Base-by-base conservation (phyloP, 1,140 invertebrate genomes). In the Pollicipes pollicipes region DNA sequence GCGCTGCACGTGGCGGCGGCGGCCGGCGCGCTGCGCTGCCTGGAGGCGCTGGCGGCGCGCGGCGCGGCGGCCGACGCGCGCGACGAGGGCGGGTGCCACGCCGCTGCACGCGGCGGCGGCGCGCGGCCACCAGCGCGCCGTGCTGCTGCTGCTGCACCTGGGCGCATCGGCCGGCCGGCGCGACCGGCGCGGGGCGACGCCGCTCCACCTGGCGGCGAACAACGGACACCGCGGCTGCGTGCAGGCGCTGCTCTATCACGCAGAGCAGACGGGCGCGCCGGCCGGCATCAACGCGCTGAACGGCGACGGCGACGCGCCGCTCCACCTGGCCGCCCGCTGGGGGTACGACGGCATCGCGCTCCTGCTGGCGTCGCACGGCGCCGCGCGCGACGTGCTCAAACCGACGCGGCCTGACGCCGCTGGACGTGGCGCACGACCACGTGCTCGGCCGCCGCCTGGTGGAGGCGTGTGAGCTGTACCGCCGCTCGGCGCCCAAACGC, bases 221-320 rank as follows among this genome's bases (percentile, higher is more conserved):
- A 87, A 89, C 79, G 86, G 90, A 32, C 88, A 90, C 77, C 83
- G 88, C 71, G 84, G 83, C 75, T 93, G 90, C 82, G 88, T 91
- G 1, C 93, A 93, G 81, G 90, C 89, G 6, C 78, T 93, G 26
- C 82, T 93, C 30, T 93, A 91, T 77, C 88, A 87, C 78, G 83
- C 85, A 3, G 88, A 90, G 76, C 85, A 87, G 76, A 82, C 82
- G 63, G 81, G 83, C 67, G 80, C 82, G 28, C 79, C 80, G 66
- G 77, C 91, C 13, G 78, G 88, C 73, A 81, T 88, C 35, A 87
- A 87, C 80, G 79, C 81, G 45, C 75, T 76, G 29, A 93, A 93
- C 81, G 83, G 84, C 71, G 83, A 83, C 75, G 88, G 88, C 0
- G 89, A 93, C 74, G 91, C 88, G 27, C 83, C 90, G 1, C 77